phyloP scores from a whole-genome alignment of 2,113 vertebrate species.

The Thunnus thynnus region DNA sequence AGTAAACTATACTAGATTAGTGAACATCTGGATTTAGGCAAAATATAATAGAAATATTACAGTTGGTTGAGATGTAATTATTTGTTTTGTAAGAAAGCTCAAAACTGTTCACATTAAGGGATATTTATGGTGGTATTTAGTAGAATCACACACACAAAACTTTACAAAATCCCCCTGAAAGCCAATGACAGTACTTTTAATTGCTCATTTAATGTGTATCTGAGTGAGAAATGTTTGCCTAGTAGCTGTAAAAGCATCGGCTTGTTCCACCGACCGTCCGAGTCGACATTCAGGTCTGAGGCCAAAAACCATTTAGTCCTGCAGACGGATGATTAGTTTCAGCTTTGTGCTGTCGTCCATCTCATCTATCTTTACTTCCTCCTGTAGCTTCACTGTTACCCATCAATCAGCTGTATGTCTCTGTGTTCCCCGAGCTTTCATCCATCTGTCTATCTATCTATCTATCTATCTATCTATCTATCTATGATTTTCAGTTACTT shows the following conservation, averaged over 20 bases:
- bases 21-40: too few relatives aligned
- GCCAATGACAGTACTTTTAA: too few relatives aligned
- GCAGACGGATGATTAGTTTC: slow-evolving; percentile 31
- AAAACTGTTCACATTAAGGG: too few relatives aligned
- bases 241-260: slow-evolving; percentile 8
- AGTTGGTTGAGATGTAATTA: too few relatives aligned
- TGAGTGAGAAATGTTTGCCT: too few relatives aligned
- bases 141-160: not conserved
- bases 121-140: too few relatives aligned
- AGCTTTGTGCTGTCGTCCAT: slow-evolving; percentile 30
- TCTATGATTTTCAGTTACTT: not conserved
- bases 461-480: too few relatives aligned
- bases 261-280: not conserved
- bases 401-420: slow-evolving; percentile 22
- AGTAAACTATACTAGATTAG: too few relatives aligned
- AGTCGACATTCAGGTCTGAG: slow-evolving; percentile 17
- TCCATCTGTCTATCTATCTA: not conserved
- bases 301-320: slow-evolving; percentile 50
- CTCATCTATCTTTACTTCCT: slow-evolving; percentile 24
- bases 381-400: not conserved
- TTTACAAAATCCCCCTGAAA: too few relatives aligned
- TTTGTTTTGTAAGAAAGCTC: too few relatives aligned
- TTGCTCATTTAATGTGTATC: not conserved
- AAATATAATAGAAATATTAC: too few relatives aligned
- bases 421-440: slow-evolving; percentile 7